Base-by-base conservation (phyloP, 2,797 vertebrate genomes). In the Echeneis naucrates region DNA sequence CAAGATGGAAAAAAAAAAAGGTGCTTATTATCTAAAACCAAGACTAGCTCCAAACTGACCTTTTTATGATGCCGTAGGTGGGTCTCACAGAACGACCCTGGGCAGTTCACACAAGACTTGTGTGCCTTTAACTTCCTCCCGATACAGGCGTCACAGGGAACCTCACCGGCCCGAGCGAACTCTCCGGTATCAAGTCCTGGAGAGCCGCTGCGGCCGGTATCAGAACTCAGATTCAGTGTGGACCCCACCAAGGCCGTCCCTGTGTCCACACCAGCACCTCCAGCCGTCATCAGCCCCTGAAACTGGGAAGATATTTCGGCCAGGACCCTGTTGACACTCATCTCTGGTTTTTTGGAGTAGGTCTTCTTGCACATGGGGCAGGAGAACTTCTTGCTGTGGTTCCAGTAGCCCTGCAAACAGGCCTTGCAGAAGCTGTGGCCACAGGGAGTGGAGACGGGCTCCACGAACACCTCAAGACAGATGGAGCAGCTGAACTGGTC, bases 361-460 rank as follows among this genome's bases (percentile, higher is more conserved):
- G 13, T 80, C 73, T 95, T 95, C 88, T 95, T 95, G 87, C 95
- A 95, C 94, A 95, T 95, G 86, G 94, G 95, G 80, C 94, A 95
- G 6, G 54, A 11, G 68, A 92, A 89, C 89, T 93, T 94, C 82
- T 93, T 94, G 89, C 93, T 94, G 87, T 95, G 94, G 89, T 88
- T 91, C 95, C 95, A 95, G 86, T 94, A 95, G 64, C 94, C 94
- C 82, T 93, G 89, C 60, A 95, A 90, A 53, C 95, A 95, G 53
- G 94, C 94, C 78, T 93, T 94, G 75, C 95, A 95, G 90, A 94
- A 95, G 89, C 94, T 95, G 87, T 95, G 95, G 30, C 95, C 95
- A 3, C 95, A 95, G 0, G 94, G 94, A 0, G 95, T 95, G 24
- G 94, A 95, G 23, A 95, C 90, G 0, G 95, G 95, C 74, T 95